Conservation (phyloP, 2,113 vertebrate species). For the Cairina moschata region DNA sequence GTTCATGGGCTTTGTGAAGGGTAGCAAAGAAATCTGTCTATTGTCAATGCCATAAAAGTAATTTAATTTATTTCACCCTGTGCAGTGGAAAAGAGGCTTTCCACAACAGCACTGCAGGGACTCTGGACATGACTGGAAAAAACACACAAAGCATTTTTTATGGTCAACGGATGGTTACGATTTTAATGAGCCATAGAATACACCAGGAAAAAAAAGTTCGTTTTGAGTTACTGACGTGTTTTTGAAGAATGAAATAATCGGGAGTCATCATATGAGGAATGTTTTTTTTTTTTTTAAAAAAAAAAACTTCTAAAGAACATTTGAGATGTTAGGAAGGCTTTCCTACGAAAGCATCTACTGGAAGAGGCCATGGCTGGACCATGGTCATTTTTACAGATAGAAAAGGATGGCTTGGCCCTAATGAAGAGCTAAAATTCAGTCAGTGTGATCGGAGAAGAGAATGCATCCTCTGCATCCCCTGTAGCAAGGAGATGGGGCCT, state of each 20-base stretch:
- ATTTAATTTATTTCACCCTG: neutral
- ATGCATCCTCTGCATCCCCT: neutral
- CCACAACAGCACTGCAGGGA: neutral
- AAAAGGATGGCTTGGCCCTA: neutral
- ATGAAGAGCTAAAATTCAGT: neutral
- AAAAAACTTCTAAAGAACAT: neutral
- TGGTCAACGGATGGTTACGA: slow-evolving; percentile 33
- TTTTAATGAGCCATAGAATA: slow-evolving; percentile 60
- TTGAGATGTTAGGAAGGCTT: slow-evolving; percentile 13
- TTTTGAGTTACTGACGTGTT: neutral
- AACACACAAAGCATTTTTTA: neutral
- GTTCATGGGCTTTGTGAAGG: neutral
- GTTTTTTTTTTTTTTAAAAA: neutral
- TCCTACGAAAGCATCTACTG: neutral
- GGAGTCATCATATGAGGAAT: neutral
- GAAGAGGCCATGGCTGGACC: neutral
- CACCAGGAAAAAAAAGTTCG: neutral
- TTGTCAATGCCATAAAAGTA: neutral
- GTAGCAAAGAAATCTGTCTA: neutral
- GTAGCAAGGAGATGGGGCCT: neutral
- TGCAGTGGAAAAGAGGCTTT: neutral
- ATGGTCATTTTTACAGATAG: neutral
- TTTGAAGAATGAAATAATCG: neutral
- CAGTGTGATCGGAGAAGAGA: neutral
- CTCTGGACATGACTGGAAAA: neutral